Conservation (phyloP, 2,113 vertebrate genomes). For the Caranx melampygus region DNA sequence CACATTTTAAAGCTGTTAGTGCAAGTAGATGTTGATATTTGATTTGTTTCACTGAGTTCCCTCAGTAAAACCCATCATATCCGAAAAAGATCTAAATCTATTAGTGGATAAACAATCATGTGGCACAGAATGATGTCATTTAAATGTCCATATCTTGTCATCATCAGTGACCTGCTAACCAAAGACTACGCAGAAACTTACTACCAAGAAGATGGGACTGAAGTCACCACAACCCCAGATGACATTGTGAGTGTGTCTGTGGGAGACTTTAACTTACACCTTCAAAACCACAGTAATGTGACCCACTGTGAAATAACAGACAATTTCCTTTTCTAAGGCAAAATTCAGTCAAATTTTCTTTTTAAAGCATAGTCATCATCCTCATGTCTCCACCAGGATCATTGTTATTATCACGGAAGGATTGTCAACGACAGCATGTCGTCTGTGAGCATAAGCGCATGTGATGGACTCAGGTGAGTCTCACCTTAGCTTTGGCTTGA, state of each 20-base stretch:
- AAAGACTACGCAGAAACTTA: constrained; percentile 82
- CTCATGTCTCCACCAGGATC: constrained; percentile 74
- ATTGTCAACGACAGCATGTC: constrained; percentile 81
- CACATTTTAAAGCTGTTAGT: too few species aligned
- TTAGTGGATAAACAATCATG: not conserved
- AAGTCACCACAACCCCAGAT: constrained; percentile 69
- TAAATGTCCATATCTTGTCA: constrained; percentile 7
- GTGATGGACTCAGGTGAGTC: constrained; percentile 84
- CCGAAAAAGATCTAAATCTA: not conserved
- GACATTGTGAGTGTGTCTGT: constrained; percentile 71
- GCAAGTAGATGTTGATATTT: too few species aligned
- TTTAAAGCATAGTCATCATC: too few species aligned
- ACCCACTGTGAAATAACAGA: not conserved
- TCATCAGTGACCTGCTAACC: constrained; percentile 78
- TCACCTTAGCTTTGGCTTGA: not conserved
- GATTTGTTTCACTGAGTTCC: not conserved
- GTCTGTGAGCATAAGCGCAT: constrained; percentile 83
- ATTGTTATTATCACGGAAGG: constrained; percentile 86
- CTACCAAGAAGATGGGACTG: constrained; percentile 78
- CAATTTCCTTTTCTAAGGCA: not conserved
- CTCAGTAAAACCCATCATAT: not conserved
- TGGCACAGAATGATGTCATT: not conserved
- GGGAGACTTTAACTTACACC: not conserved
- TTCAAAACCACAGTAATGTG: not conserved
- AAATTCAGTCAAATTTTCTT: not conserved